Evolutionary conservation across 2,797 vertebrate genomes (phyloP).

Genomic region (Melanotaenia parkinsoni): DNA sequence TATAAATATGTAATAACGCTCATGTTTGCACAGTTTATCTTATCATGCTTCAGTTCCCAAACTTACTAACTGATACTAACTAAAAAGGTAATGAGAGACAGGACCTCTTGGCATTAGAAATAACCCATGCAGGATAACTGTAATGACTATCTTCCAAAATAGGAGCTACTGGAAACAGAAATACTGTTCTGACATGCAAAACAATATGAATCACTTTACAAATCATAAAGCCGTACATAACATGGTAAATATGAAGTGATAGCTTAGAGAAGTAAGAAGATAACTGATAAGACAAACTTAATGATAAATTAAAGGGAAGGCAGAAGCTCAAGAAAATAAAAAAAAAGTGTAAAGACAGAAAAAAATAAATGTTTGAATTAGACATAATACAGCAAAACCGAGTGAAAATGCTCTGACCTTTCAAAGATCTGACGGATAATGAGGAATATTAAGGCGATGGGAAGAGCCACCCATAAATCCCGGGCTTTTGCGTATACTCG

Average conservation of each 20-base stretch:
- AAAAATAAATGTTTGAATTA: constrained; percentile 13
- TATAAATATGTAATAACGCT: background rate
- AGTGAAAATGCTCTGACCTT: constrained; percentile 81
- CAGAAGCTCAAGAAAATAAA: background rate
- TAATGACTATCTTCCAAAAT: constrained; percentile 8
- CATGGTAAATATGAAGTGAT: background rate
- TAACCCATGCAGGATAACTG: constrained; percentile 10
- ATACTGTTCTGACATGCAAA: constrained; percentile 15
- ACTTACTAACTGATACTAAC: background rate
- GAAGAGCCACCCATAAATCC: constrained; percentile 90
- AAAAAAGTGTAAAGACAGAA: constrained; percentile 1
- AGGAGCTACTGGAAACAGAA: constrained; percentile 35
- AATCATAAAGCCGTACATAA: constrained; percentile 9
- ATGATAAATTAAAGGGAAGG: constrained; percentile 1
- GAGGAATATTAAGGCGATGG: constrained; percentile 92
- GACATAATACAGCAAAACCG: background rate
- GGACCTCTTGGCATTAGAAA: constrained; percentile 19
- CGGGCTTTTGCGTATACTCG: constrained; percentile 89
- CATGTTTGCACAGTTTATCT: constrained; percentile 4
- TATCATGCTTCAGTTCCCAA: background rate
- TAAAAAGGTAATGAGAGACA: constrained; percentile 16
- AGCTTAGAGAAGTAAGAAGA: constrained; percentile 15
- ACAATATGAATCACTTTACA: constrained; percentile 12
- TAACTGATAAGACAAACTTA: background rate
- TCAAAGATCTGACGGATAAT: constrained; percentile 91